Base-by-base conservation (phyloP, 53 echinoderm and acorn worm genomes). In the Pentamera pediparva region DNA sequence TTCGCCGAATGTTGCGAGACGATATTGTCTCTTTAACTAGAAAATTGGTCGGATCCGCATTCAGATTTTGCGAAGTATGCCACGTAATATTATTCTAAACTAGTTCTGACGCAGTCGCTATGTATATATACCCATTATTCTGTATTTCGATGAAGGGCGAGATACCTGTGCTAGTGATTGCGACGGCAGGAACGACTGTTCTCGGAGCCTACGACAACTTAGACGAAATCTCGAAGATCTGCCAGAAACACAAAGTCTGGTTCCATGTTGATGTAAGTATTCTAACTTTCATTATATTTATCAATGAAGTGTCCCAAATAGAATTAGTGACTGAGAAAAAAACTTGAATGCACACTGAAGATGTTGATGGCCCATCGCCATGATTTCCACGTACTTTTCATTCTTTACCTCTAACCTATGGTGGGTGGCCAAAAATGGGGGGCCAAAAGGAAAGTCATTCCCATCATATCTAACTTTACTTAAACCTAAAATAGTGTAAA, bases 261-360 rank as follows among this genome's bases (percentile, higher is more conserved):
- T 58, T 90, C 17, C 95, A 90, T 55, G 73, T 90, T 28, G 95
- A 94, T 85, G 95, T 94, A 52, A 94, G 95, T 32, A 3, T 6
- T 17, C 6, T 21, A 22, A 22, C 15, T 20, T 21, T 52, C 6
- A 22, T 25, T 52, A 52, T 21, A 4, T 10, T 50, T 45, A 45
- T 2, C n/a, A 45, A 45, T 13, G 47, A 45, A 45, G n/a, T 2
- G 13, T 45, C 13, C 15, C 43, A 41, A 15, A 25, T 6, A 22
- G 6, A 25, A 52, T 21, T 25, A 25, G 52, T 20, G 25, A 11
- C 25, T 6, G 52, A 52, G 6, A 6, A 0, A 52, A 52, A 22
- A 15, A 15, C 52, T 15, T 52, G 47, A 45, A 45, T 45, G 3
- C 13, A n/a, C 25, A 20, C 25, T 21, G 25, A 52, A 20, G 2